Conservation (phyloP, 2,888 invertebrate species). For the Dioctria linearis region DNA sequence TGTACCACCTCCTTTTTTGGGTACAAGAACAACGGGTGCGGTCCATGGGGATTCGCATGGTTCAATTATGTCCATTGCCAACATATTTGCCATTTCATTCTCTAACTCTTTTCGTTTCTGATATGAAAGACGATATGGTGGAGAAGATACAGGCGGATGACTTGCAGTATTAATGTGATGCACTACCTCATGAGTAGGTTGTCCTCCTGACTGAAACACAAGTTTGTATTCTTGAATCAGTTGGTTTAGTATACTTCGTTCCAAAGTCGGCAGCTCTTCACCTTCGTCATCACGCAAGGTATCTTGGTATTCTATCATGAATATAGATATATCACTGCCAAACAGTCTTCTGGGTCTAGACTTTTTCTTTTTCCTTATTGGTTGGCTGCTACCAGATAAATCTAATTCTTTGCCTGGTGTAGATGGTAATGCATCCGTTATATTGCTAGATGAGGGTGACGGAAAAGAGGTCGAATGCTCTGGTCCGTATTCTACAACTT, state of each 20-base stretch:
- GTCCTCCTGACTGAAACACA: not conserved
- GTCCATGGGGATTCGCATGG: no score
- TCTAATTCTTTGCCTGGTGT: not conserved
- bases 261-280: not conserved
- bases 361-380: not conserved
- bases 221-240: not conserved
- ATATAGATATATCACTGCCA: not conserved
- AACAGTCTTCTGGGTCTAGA: not conserved
- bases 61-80: no score
- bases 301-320: not conserved
- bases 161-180: not conserved
- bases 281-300: not conserved
- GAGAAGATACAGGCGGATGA: slow-evolving; percentile 47
- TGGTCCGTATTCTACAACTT: no score
- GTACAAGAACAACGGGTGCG: no score
- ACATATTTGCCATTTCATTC: not conserved
- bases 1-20: no score
- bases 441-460: no score
- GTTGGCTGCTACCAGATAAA: not conserved
- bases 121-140: slow-evolving; percentile 58
- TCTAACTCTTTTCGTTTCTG: slow-evolving; percentile 18
- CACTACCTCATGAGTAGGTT: not conserved
- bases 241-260: not conserved
- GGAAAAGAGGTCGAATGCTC: no score
- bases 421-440: no score